Evolutionary conservation across 2,888 invertebrate genomes (phyloP).

Genomic region (Eristalinus aeneus): DNA sequence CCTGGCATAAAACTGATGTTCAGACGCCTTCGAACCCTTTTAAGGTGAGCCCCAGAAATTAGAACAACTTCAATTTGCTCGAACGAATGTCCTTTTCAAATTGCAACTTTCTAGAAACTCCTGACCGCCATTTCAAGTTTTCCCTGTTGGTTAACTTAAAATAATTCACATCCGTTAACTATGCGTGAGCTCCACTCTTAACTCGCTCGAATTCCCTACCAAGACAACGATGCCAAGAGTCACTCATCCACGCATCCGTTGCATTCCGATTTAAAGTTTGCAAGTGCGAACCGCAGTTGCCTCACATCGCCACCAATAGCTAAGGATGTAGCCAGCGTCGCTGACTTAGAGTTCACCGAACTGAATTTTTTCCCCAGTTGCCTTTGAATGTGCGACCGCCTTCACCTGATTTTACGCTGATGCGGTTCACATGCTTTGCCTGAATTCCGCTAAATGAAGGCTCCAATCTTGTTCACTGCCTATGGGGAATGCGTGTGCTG

Average conservation of each 20-base stretch:
- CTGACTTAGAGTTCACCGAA: background rate
- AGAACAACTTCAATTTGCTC: no score
- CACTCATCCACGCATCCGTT: background rate
- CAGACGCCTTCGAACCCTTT: no score
- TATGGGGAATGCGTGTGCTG: background rate
- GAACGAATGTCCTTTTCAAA: no score
- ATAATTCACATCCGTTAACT: no score
- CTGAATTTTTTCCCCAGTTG: background rate
- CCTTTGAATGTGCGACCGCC: background rate
- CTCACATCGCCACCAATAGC: background rate
- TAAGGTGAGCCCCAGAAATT: no score
- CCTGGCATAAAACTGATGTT: no score
- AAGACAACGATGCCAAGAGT: background rate
- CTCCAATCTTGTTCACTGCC: background rate
- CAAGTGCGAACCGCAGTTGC: background rate
- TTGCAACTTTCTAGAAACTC: no score
- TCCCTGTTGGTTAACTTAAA: no score
- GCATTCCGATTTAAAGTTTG: background rate
- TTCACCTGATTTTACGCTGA: background rate
- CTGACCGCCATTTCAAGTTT: no score
- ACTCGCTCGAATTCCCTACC: no score
- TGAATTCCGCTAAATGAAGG: background rate
- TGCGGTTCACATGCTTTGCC: background rate
- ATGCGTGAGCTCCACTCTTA: no score
- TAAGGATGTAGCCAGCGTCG: background rate